Evolutionary conservation across 2,888 invertebrate species (phyloP), one percentile per base, ranked within the genome.

Genomic region (Polia nebulosa): DNA sequence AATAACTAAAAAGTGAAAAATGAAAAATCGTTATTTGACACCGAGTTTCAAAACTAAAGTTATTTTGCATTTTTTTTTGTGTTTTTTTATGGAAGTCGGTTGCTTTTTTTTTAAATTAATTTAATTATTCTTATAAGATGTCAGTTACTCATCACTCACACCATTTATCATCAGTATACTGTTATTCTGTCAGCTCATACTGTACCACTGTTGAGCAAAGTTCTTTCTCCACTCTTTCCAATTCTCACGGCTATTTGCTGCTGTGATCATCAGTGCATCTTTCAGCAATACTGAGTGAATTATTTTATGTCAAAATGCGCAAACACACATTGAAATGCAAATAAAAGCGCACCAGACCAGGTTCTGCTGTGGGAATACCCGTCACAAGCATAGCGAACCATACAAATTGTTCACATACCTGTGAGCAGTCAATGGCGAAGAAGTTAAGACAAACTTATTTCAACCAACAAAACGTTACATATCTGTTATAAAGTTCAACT

Each of bases 401-500:
- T n/a, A n/a, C n/a, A n/a, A n/a, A 0, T 5, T 4, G 58, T 72
- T 34, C 2, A 59, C 51, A 61, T 22, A 56, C n/a, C n/a, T n/a
- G n/a, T n/a, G n/a, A n/a, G n/a, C 32, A 8, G 11, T 25, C 11
- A 20, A n/a, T n/a, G 13, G 11, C 1, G 15, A 36, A 49, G 41
- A 41, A 76, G 62, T 76, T 49, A 27, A 60, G 69, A 70, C 41
- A 53, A 76, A 60, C 34, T 64, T 49, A 57, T 36, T 13, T 59
- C 27, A 53, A 55, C 45, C 25, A 36, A 60, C 64, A 70, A 80
- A 70, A 77, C 64, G 53, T 58, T 58, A 62, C 53, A 55, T 62
- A 64, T 76, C 61, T 51, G 51, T 61, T 76, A 17, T 41, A 76
- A 80, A 69, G 74, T 69, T 41, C 39, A 41, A 41, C 27, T n/a